Evolutionary conservation across 2,797 vertebrate species (phyloP).

Genomic region (Sciaenops ocellatus): DNA sequence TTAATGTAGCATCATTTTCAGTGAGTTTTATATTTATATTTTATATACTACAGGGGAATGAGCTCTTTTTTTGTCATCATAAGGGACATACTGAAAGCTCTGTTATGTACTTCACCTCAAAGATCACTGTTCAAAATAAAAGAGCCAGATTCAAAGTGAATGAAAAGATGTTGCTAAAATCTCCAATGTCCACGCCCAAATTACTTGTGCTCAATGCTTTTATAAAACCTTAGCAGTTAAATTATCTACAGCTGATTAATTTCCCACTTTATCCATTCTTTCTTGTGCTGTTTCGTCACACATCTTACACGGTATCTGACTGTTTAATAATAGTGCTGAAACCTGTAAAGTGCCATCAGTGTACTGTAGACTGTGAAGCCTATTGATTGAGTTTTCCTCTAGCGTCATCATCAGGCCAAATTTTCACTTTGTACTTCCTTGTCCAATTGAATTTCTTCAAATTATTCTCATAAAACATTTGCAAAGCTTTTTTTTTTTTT

Average conservation of each 20-base stretch:
- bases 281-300: background rate
- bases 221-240: slow-evolving; percentile 1
- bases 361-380: no score
- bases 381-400: no score
- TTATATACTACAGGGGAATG: background rate
- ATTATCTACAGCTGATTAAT: background rate
- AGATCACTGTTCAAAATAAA: background rate
- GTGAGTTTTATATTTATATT: background rate
- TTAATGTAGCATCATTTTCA: background rate
- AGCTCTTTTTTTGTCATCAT: background rate
- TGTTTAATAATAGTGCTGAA: background rate
- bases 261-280: background rate
- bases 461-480: no score
- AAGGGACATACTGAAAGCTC: slow-evolving; percentile 1
- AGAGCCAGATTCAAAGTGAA: background rate
- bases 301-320: background rate
- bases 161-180: slow-evolving; percentile 4
- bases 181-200: background rate
- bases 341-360: background rate
- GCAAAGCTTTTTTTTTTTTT: no score
- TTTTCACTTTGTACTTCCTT: no score
- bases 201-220: slow-evolving; percentile 24
- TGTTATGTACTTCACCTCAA: background rate
- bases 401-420: no score
- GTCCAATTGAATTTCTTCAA: no score